These are phyloP conservation scores for Oscheius sp. DNA, from an alignment of 2,888 invertebrate species.

Conservation along the genomic window DNA sequence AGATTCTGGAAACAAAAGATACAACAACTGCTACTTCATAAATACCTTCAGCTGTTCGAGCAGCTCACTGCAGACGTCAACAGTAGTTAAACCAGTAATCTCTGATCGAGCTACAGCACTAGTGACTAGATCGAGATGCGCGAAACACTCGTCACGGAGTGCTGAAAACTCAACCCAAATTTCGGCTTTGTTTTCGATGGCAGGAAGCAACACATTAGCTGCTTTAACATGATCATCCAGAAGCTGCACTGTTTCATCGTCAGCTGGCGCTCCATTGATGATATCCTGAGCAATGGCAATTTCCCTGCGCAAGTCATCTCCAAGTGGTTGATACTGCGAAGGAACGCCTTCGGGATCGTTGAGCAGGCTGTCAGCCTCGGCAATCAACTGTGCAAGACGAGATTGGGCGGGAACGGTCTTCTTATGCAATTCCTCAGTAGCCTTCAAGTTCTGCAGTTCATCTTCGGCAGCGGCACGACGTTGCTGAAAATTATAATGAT, in stretches of 20 bases:
- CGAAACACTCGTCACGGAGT: slow-evolving; percentile 21
- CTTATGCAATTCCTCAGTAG: slow-evolving; percentile 44
- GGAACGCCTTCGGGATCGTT: slow-evolving; percentile 54
- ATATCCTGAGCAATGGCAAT: slow-evolving; percentile 40
- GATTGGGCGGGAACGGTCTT: slow-evolving; percentile 40
- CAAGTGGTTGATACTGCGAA: slow-evolving; percentile 46
- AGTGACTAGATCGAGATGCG: slow-evolving; percentile 11
- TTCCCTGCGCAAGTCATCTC: slow-evolving; percentile 44
- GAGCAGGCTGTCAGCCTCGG: slow-evolving; percentile 48
- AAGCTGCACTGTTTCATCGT: slow-evolving; percentile 33
- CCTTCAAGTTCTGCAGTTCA: slow-evolving; percentile 45
- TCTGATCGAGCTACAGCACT: not conserved
- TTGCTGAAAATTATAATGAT: slow-evolving; percentile 41
- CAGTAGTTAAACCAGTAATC: not conserved
- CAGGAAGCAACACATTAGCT: slow-evolving; percentile 24
- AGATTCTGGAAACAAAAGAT: slow-evolving; percentile 14
- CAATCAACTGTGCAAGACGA: slow-evolving; percentile 50
- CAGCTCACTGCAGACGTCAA: not conserved
- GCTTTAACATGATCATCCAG: slow-evolving; percentile 21
- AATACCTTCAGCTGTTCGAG: slow-evolving; percentile 7
- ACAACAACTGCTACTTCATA: not conserved
- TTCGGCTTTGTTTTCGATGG: slow-evolving; percentile 13
- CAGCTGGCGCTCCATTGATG: slow-evolving; percentile 24
- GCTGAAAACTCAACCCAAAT: slow-evolving; percentile 36
- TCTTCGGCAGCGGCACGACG: slow-evolving; percentile 51